These are phyloP conservation scores for Hemibagrus guttatus DNA, from an alignment of 2,797 vertebrate species.

Conservation along the genomic window DNA sequence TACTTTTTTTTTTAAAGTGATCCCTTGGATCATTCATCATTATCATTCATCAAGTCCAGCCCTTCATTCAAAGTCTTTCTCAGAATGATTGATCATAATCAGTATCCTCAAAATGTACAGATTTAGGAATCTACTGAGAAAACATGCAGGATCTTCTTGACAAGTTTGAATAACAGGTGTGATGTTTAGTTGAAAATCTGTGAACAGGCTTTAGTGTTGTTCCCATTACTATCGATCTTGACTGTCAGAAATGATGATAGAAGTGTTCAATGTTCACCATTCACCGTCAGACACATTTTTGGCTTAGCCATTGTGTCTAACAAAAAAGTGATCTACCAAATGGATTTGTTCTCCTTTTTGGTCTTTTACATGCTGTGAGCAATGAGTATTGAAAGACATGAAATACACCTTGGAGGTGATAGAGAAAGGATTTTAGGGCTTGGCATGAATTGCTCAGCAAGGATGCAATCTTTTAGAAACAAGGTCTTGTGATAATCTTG, in stretches of 20 bases:
- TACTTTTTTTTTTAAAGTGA: neutral
- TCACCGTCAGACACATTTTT: neutral
- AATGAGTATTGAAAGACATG: neutral
- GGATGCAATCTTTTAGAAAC: neutral
- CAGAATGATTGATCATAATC: neutral
- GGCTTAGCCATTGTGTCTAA: neutral
- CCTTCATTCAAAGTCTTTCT: neutral
- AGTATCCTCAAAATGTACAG: neutral
- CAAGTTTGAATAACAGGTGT: neutral
- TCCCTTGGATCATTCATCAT: neutral
- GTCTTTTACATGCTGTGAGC: neutral
- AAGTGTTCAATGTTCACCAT: neutral
- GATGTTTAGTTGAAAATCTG: neutral
- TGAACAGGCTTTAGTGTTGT: neutral
- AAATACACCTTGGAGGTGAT: neutral
- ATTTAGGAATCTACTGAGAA: neutral
- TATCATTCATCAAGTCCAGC: neutral
- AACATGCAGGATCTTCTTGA: neutral
- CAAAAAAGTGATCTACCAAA: neutral
- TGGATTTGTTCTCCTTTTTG: neutral
- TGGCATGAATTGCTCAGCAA: neutral
- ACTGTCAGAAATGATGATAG: neutral
- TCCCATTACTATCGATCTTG: neutral
- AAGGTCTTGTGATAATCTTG: neutral
- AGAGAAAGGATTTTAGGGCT: neutral